Evolutionary conservation across 2,797 vertebrate species (phyloP), one percentile per base, ranked within the genome.

Genomic region (Acanthurus tractus): DNA sequence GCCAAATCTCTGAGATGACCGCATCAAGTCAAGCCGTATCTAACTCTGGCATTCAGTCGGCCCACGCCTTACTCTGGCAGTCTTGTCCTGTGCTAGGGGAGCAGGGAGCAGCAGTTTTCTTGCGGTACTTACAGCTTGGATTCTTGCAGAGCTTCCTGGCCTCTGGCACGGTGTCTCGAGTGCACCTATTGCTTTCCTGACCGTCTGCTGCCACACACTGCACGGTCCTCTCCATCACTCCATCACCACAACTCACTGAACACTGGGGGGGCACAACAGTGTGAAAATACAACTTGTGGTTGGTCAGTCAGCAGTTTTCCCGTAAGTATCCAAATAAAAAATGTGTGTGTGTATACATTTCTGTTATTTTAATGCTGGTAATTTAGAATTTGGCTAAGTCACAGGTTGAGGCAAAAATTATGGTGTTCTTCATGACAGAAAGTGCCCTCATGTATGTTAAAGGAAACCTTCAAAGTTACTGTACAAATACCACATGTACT

Each of bases 141-240:
- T 94, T 97, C 70, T 92, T 95, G 85, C 97, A 99, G 8, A 87
- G 52, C 82, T 95, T 95, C 54, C 86, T 95, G 71, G 96, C 93
- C 74, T 96, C 96, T 0, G 98, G 98, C 83, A 92, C 96, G 69
- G 89, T 45, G 9, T 95, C 93, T 0, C 2, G n/a, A 0, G 87
- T 90, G 88, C 97, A 99, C 38, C 91, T 68, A 34, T 83, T 74
- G 84, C 96, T 96, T 82, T 94, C 87, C 58, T 95, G 94, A 66
- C 96, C 96, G 0, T 95, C 93, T 0, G 94, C 93, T 0, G 96
- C 95, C 70, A 96, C 67, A 81, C 98, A 99, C 83, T 96, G 96
- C 88, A 99, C 96, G 0, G 94, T 96, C 73, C 98, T 95, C 69
- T 97, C 96, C 94, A 94, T 96, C 88, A 96, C 90, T n/a, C 98